phyloP scores from a whole-genome alignment of 2,888 invertebrate species.

The Camptogramma bilineatum region DNA sequence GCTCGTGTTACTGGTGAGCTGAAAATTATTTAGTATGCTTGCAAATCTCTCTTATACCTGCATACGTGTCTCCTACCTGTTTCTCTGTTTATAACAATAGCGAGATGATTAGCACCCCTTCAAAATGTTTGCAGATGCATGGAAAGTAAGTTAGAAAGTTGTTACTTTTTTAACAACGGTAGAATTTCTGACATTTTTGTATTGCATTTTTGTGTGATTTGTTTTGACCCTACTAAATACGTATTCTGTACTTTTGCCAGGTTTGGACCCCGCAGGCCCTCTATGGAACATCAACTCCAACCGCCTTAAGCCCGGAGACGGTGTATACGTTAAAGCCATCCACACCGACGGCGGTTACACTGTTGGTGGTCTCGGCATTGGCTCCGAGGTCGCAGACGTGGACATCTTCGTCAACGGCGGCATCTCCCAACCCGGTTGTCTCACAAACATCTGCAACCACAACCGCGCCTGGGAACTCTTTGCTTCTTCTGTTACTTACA shows the following conservation, averaged over 20 bases:
- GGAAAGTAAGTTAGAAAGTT: too few species aligned
- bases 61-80: too few species aligned
- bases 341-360: slow-evolving; percentile 79
- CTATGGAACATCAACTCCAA: slow-evolving; percentile 60
- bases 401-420: slow-evolving; percentile 88
- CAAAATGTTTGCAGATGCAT: too few species aligned
- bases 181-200: too few species aligned
- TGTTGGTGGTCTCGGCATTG: slow-evolving; percentile 73
- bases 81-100: too few species aligned
- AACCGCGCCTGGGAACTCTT: slow-evolving; percentile 69
- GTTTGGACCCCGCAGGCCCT: slow-evolving; percentile 70
- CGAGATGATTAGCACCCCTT: too few species aligned
- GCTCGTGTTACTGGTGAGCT: slow-evolving; percentile 60
- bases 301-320: slow-evolving; percentile 63
- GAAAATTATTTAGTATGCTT: too few species aligned
- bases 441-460: slow-evolving; percentile 64
- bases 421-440: slow-evolving; percentile 67
- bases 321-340: slow-evolving; percentile 65
- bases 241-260: slow-evolving; percentile 44
- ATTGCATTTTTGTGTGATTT: too few species aligned
- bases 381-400: slow-evolving; percentile 76
- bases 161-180: too few species aligned
- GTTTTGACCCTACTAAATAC: too few species aligned
- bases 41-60: too few species aligned
- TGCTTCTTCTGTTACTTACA: slow-evolving; percentile 60